Evolutionary conservation across 2,113 vertebrate species (phyloP), one percentile per base, ranked within the genome.

Genomic region (Jaculus jaculus): DNA sequence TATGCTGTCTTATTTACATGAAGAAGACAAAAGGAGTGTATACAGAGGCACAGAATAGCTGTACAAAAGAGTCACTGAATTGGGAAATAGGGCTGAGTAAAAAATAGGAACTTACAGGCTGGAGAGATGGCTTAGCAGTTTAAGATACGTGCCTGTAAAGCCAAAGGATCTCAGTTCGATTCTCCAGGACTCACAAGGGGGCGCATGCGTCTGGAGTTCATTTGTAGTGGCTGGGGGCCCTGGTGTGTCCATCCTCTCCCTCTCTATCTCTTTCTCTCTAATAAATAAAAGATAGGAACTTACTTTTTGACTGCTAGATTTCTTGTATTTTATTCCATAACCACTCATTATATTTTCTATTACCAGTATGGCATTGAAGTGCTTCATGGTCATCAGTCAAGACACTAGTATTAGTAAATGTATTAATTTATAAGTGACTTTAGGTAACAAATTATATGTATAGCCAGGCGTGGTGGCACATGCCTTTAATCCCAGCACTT

Each of bases 291-390:
- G 94, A 80, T 54, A 54, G 54, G 54, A 16, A 85, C 66, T 89
- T 82, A 51, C 58, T 42, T 83, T 95, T 90, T 93, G 73, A 93
- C 58, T n/a, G 8, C 61, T 84, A 21, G 7, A 66, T 78, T 58
- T 85, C 89, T 88, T 93, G 34, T 81, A 84, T 75, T 61, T 87
- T 85, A 84, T 74, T 65, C 30, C 69, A 90, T 16, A 94, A 87
- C 3, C 32, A 90, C 42, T 58, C 71, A 54, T 60, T 87, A 74
- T 16, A 89, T 81, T 75, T 93, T 79, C 72, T 84, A 42, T 66
- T 92, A 63, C 54, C 88, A 92, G 10, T 82, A 5, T 90, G n/a
- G 47, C 60, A 47, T 6, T 58, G 37, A 90, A 66, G 24, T 69
- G 6, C 58, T 77, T 80, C 63, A n/a, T 58, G 68, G 68, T 63